A percentile compares a stretch with the other conserved stretches of the same genome.
These are phyloP conservation scores for Chouioia cunea DNA, from an alignment of 2,888 invertebrate species.

Conservation along the genomic window DNA sequence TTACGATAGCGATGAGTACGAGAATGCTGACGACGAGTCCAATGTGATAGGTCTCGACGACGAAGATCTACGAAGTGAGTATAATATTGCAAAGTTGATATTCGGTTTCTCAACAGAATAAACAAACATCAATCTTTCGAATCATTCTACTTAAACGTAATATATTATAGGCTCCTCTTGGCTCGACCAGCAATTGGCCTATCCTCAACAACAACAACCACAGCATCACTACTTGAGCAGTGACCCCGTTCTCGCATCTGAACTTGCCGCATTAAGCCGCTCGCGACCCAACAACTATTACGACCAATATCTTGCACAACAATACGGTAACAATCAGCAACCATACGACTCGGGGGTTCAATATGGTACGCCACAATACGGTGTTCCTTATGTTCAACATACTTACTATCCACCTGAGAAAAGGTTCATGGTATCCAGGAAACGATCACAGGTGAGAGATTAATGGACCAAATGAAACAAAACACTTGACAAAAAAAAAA, in stretches of 20 bases:
- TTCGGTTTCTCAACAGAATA: too few species aligned
- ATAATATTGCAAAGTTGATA: slow-evolving; percentile 5
- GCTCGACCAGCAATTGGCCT: slow-evolving; percentile 52
- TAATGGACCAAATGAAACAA: too few species aligned
- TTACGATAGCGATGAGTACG: slow-evolving; percentile 62
- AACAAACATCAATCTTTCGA: slow-evolving; percentile 1
- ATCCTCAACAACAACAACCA: slow-evolving; percentile 48
- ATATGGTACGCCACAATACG: slow-evolving; percentile 58
- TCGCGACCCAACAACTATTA: slow-evolving; percentile 56
- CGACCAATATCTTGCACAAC: slow-evolving; percentile 55
- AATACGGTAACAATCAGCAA: slow-evolving; percentile 46
- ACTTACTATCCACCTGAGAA: slow-evolving; percentile 62
- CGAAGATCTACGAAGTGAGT: slow-evolving; percentile 58
- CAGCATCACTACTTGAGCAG: slow-evolving; percentile 53
- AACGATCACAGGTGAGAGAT: slow-evolving; percentile 60
- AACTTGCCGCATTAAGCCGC: slow-evolving; percentile 51
- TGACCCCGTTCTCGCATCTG: slow-evolving; percentile 57
- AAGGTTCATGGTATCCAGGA: slow-evolving; percentile 63
- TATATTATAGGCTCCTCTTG: slow-evolving; percentile 56
- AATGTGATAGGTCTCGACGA: slow-evolving; percentile 58
- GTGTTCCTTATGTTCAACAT: slow-evolving; percentile 54
- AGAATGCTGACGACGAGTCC: slow-evolving; percentile 59
- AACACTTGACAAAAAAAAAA: not conserved
- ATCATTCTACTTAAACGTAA: not conserved
- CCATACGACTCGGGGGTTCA: slow-evolving; percentile 55